Conservation (phyloP, 2,888 invertebrate species). For the Ichneumon xanthorius region DNA sequence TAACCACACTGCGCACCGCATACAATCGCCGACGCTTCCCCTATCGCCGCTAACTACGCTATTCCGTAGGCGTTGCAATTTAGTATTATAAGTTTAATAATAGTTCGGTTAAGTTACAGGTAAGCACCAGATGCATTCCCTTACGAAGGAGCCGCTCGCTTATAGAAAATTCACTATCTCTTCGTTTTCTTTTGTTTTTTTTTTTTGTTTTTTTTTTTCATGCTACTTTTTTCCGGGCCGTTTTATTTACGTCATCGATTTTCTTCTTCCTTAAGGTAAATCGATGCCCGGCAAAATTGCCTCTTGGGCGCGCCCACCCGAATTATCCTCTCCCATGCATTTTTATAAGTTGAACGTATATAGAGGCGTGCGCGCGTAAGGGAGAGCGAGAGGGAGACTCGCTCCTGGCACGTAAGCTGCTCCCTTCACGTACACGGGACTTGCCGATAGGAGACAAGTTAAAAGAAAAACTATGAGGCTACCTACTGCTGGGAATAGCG, state of each 20-base stretch:
- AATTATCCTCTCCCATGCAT: slow-evolving; percentile 72
- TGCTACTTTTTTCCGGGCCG: not conserved
- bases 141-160: not conserved
- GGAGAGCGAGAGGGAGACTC: not conserved
- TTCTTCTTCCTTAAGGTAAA: slow-evolving; percentile 45
- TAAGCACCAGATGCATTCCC: not conserved
- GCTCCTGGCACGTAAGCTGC: not conserved
- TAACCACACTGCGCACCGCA: slow-evolving; percentile 20
- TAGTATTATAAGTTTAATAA: slow-evolving; percentile 5
- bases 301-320: slow-evolving; percentile 51
- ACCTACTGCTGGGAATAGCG: slow-evolving; percentile 24
- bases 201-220: not conserved
- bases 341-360: slow-evolving; percentile 65
- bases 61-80: slow-evolving; percentile 7
- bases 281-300: slow-evolving; percentile 68
- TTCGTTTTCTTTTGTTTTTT: not conserved
- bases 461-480: slow-evolving; percentile 35
- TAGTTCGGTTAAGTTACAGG: not conserved
- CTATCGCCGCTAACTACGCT: slow-evolving; percentile 24
- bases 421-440: slow-evolving; percentile 27
- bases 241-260: slow-evolving; percentile 51
- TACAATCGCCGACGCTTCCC: not conserved
- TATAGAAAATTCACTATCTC: not conserved
- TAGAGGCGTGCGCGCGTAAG: slow-evolving; percentile 11
- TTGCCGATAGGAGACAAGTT: slow-evolving; percentile 33